Base-by-base conservation (phyloP, 2,113 vertebrate genomes). In the Alaudala cheleensis region DNA sequence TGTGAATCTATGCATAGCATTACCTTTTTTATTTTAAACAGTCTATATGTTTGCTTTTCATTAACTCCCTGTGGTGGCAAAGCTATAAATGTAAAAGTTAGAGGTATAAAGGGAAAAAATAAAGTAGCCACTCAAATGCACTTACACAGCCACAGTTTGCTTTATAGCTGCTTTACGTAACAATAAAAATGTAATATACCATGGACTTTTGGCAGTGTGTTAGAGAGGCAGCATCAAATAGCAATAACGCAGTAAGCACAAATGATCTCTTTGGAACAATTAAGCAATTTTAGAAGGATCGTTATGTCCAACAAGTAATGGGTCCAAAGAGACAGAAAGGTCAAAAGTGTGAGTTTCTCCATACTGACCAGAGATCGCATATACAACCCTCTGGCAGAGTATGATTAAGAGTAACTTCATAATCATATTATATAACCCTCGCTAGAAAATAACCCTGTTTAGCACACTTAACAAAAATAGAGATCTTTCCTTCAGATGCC, bases 111-210 rank as follows among this genome's bases (percentile, higher is more conserved):
- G n/a, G 21, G n/a, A 57, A 83, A 80, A 91, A 83, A 81, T 37
- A 25, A 88, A 93, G 70, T 76, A 94, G 77, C 77, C 88, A 91
- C 88, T 89, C 64, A 94, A 96, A 95, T 51, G 80, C 39, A 57
- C 40, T 79, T 78, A 84, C 11, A 71, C 44, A 90, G 51, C 53
- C 69, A 72, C 33, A 61, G 56, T 71, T 87, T 94, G 50, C 54
- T 90, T 93, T 86, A 93, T 81, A 80, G 84, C 74, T 90, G 72
- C 88, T 96, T 84, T 94, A 92, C 66, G 42, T 92, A 91, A 96
- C 79, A 93, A 92, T 94, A 86, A 95, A 96, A 96, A 76, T n/a
- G 56, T 80, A 93, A 89, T 92, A 96, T 84, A 94, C 25, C 14
- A 4, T 24, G 64, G 33, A 34, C 17, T 76, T 93, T 69, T 95